A percentile compares a stretch with the other conserved stretches of the same genome.
Evolutionary conservation across 2,888 invertebrate species (phyloP).

Genomic region (Hypomecis punctinalis): DNA sequence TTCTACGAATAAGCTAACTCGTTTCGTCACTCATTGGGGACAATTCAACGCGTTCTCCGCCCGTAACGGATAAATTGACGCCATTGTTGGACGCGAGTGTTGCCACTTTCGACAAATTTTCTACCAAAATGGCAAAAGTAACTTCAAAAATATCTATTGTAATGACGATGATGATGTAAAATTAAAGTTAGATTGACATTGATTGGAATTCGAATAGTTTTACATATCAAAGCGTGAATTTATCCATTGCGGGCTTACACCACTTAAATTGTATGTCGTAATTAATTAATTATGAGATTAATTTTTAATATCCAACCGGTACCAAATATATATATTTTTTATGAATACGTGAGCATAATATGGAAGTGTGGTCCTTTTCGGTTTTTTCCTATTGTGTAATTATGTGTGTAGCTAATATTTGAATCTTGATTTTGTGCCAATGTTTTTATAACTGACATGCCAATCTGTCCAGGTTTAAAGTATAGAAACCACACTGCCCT

Average conservation of each 20-base stretch:
- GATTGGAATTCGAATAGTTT: conserved; percentile 22
- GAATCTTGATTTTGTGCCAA: conserved; percentile 61
- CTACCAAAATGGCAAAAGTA: conserved; percentile 1
- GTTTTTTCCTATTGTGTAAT: conserved; percentile 40
- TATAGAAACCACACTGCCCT: conserved; percentile 80
- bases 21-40: conserved; percentile 46
- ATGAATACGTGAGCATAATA: conserved; percentile 32
- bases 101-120: conserved; percentile 38
- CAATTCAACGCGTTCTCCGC: conserved; percentile 49
- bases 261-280: conserved; percentile 36
- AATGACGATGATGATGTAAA: neutral
- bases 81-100: conserved; percentile 36
- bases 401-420: conserved; percentile 46
- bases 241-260: conserved; percentile 27
- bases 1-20: conserved; percentile 57
- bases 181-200: conserved; percentile 12
- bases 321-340: conserved; percentile 32
- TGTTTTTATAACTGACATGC: conserved; percentile 72
- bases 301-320: conserved; percentile 26
- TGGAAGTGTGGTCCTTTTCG: conserved; percentile 74
- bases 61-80: conserved; percentile 55
- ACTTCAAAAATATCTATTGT: neutral
- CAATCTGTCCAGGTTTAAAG: conserved; percentile 81
- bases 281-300: conserved; percentile 46
- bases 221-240: conserved; percentile 35